Percentiles rank a stretch among this genome's conserved stretches.
Conservation (phyloP, 2,113 vertebrate genomes). For the Hypocryptadius cinnamomeus region DNA sequence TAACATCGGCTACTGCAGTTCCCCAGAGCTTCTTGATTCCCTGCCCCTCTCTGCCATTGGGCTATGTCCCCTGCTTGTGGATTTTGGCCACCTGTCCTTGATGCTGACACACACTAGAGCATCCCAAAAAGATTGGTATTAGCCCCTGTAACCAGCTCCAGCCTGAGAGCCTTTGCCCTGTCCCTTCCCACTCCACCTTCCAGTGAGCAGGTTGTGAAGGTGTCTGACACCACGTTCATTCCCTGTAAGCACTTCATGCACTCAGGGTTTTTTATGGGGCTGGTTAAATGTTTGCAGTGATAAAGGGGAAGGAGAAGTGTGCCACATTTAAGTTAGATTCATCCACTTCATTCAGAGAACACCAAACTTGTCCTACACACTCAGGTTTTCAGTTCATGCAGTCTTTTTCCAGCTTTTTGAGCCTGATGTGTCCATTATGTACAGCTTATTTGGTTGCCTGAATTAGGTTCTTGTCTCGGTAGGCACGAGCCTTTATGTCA, state of each 20-base stretch:
- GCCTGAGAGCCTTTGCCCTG: not conserved
- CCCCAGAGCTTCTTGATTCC: not conserved
- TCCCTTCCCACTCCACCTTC: not conserved
- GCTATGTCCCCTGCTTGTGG: not conserved
- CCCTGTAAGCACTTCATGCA: not conserved
- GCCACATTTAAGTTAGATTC: not conserved
- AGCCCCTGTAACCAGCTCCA: not conserved
- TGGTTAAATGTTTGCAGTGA: not conserved
- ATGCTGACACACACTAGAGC: not conserved
- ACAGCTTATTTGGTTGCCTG: not conserved
- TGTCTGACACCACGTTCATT: not conserved
- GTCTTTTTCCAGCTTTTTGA: not conserved
- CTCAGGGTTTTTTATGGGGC: not conserved
- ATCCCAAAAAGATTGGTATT: not conserved
- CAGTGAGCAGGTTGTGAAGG: not conserved
- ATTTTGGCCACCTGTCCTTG: not conserved
- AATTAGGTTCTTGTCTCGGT: not conserved
- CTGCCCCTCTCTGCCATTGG: not conserved
- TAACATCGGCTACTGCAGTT: not conserved
- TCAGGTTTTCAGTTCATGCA: not conserved
- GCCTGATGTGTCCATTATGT: not conserved
- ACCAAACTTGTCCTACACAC: not conserved
- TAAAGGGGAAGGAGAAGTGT: not conserved
- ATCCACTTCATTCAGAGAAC: not conserved
- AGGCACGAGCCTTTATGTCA: not conserved